A percentile compares a stretch with the other conserved stretches of the same genome.
phyloP scores from a whole-genome alignment of 1,140 invertebrate genomes.

The Cyphomyrmex costatus region DNA sequence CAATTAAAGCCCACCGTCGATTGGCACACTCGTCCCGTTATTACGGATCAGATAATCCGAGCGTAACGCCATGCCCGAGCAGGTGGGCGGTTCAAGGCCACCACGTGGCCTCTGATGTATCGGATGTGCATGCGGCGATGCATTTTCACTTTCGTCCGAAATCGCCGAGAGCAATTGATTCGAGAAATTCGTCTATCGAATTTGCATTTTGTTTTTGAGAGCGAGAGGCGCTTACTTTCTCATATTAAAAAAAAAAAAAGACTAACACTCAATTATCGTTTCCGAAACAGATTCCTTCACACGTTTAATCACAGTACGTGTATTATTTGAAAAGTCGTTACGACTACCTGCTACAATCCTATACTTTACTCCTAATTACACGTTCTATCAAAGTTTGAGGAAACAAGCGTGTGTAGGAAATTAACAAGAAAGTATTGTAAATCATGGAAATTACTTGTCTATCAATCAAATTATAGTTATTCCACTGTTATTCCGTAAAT shows the following conservation, averaged over 20 bases:
- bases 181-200: not conserved
- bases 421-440: conserved; percentile 21
- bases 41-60: conserved; percentile 74
- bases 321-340: conserved; percentile 14
- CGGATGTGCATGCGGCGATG: conserved; percentile 9
- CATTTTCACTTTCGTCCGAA: conserved; percentile 58
- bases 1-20: conserved; percentile 70
- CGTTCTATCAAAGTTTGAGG: conserved; percentile 4
- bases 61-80: conserved; percentile 66
- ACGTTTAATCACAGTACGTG: not conserved
- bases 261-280: not conserved
- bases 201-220: not conserved
- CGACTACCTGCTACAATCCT: not conserved
- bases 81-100: conserved; percentile 74
- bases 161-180: not conserved
- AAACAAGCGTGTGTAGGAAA: not conserved
- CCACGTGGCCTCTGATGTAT: conserved; percentile 35
- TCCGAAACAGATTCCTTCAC: conserved; percentile 13
- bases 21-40: conserved; percentile 70
- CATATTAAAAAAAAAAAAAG: not conserved
- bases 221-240: not conserved
- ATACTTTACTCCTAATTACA: conserved; percentile 26
- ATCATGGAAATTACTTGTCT: conserved; percentile 4
- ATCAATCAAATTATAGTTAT: not conserved
- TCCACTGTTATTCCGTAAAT: not conserved